Evolutionary conservation across 1,140 invertebrate species (phyloP), one percentile per base, ranked within the genome.

Genomic region (Drosophila arizonae): DNA sequence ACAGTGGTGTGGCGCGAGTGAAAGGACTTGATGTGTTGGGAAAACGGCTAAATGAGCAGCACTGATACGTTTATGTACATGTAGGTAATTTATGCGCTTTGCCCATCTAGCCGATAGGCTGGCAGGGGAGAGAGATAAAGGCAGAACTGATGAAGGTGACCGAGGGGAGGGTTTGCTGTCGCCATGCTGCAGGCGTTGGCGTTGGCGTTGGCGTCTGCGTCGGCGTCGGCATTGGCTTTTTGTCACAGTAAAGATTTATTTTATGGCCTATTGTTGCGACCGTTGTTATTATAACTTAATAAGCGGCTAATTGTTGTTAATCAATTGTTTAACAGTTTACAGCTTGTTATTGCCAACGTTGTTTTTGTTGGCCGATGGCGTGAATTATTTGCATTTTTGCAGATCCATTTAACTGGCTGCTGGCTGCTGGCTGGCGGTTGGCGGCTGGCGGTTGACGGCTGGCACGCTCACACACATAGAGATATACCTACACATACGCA

Each of bases 241-340:
- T 85, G 73, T 80, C 57, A 55, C 39, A 64, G 54, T 41, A 39
- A 75, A 70, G 72, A 76, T 76, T 76, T 76, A 72, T 66, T 61
- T 66, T 46, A 73, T 66, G 68, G 52, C 70, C 61, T 73, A 73
- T 76, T 71, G 73, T 60, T 72, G 28, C 28, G 28, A 60, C 51
- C 57, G 60, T 67, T 88, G 82, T 87, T 88, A 77, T 88, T 88
- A 86, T 84, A 80, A 89, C 87, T 88, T 88, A 88, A 88, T 88
- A 88, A 89, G 84, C 84, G 80, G 84, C 84, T 88, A 88, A 88
- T 88, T 88, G 84, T 88, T 88, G 84, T 88, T 88, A 88, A 88
- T 88, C 84, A 88, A 88, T 88, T 88, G 84, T 88, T 88, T 80
- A 88, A 87, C 84, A 84, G 79, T 87, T 88, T 88, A 79, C 82